A percentile compares a stretch with the other conserved stretches of the same genome.
These are phyloP conservation scores for Mola mola DNA, from an alignment of 2,113 vertebrate species.

Conservation along the genomic window DNA sequence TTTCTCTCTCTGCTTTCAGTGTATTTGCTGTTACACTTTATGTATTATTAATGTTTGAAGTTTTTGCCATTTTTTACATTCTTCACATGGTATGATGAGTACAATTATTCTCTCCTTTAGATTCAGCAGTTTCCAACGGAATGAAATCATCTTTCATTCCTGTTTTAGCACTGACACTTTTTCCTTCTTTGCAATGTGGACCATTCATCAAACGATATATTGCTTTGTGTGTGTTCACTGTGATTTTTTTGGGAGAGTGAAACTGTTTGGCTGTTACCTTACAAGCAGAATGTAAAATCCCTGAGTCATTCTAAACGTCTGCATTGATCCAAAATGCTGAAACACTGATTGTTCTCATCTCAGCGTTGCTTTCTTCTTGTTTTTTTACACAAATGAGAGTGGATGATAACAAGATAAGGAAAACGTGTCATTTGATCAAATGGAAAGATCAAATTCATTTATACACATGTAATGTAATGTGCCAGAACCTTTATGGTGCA, in stretches of 20 bases:
- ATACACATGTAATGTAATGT: not conserved
- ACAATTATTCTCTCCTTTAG: not conserved
- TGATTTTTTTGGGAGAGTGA: conserved; percentile 18
- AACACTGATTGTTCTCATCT: not conserved
- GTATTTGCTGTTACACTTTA: not conserved
- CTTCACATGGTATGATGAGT: not conserved
- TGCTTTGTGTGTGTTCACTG: conserved; percentile 27
- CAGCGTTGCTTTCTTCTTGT: not conserved
- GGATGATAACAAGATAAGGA: not conserved
- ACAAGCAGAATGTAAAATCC: conserved; percentile 9
- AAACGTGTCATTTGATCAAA: not conserved
- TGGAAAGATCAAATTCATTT: not conserved
- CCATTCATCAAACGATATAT: conserved; percentile 44
- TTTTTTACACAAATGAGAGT: not conserved
- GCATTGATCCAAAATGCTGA: not conserved
- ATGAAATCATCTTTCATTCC: conserved; percentile 22
- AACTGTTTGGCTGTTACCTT: conserved; percentile 20
- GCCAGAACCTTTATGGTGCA: not conserved
- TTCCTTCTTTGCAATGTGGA: conserved; percentile 30
- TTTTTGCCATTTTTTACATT: not conserved
- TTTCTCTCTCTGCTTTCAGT: not conserved
- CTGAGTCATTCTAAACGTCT: not conserved
- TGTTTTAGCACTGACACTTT: conserved; percentile 13
- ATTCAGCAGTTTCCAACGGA: conserved; percentile 5
- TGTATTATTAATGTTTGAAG: not conserved